Evolutionary conservation across 2,113 vertebrate genomes (phyloP), one percentile per base, ranked within the genome.

Genomic region (Nothocercus nigrocapillus): DNA sequence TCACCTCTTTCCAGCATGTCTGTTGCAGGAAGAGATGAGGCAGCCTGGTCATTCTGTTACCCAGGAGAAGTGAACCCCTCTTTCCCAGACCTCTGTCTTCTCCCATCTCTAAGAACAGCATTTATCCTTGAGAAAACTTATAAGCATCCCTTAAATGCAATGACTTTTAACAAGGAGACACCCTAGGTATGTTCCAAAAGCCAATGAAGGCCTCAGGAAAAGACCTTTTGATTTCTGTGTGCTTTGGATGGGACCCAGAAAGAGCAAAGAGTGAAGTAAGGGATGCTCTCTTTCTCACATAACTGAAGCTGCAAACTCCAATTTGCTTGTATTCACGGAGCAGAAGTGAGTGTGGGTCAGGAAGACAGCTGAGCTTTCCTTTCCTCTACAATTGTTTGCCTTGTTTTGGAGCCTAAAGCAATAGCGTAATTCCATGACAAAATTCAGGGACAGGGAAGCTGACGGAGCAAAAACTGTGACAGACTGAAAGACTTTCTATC

Each of bases 381-480:
- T 94, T 95, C 87, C 72, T 89, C 82, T 72, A 15, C 4, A 59
- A 3, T 66, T 94, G 63, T 96, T 96, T 94, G 91, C 86, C 82
- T 92, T 94, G 78, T 84, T 88, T 28, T 36, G 79, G 82, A 95
- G 91, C 93, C 93, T 95, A 93, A 94, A 95, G 89, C 91, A 92
- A 91, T 79, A 94, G 38, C 62, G 25, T 8, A 20, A 91, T 82
- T 93, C 92, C 88, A 89, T 62, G 80, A 95, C 93, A 96, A 95
- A 78, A 87, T 13, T 87, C 75, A 44, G 64, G 42, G 56, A 75
- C 15, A 45, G 64, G 47, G 76, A 93, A 94, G 86, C 92, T 92
- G 95, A 92, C 51, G 5, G 56, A 82, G 94, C 82, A 81, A 88
- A 96, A 92, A 85, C 34, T 3, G 30, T 5, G 16, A 83, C 61